phyloP scores from a whole-genome alignment of 2,113 vertebrate genomes.

The Genyomyrus donnyi region DNA sequence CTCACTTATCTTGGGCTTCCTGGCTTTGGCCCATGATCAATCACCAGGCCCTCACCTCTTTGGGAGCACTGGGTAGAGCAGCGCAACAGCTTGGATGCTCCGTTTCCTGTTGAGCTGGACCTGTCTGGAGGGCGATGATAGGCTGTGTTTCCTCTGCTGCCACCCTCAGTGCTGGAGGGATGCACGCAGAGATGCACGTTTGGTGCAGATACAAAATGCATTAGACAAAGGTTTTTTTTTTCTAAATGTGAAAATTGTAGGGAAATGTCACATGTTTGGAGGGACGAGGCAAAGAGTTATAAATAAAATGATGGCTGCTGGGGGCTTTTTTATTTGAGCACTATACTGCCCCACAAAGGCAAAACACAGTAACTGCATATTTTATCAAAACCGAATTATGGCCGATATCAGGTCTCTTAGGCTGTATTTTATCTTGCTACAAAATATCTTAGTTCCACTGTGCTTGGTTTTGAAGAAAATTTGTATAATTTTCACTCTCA shows the following conservation, averaged over 20 bases:
- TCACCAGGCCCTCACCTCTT: background rate
- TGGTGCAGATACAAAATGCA: background rate
- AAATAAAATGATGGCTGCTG: background rate
- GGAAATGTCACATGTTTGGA: background rate
- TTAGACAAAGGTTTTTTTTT: background rate
- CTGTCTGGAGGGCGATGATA: background rate
- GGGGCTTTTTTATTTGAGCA: background rate
- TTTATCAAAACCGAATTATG: background rate
- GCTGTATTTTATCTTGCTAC: background rate
- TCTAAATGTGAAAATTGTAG: background rate
- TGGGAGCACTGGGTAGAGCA: background rate
- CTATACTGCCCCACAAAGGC: background rate
- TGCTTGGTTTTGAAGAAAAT: background rate
- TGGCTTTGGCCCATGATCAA: background rate
- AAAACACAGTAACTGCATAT: background rate
- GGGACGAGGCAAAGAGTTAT: background rate
- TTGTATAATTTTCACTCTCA: too few relatives aligned
- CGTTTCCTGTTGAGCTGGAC: background rate
- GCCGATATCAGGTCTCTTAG: background rate
- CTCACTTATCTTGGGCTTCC: background rate
- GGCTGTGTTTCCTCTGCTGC: background rate
- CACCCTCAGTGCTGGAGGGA: background rate
- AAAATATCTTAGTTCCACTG: background rate
- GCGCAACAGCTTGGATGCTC: background rate
- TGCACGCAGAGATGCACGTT: background rate